Evolutionary conservation across 1,140 invertebrate species (phyloP).

Genomic region (Heliothis virescens): DNA sequence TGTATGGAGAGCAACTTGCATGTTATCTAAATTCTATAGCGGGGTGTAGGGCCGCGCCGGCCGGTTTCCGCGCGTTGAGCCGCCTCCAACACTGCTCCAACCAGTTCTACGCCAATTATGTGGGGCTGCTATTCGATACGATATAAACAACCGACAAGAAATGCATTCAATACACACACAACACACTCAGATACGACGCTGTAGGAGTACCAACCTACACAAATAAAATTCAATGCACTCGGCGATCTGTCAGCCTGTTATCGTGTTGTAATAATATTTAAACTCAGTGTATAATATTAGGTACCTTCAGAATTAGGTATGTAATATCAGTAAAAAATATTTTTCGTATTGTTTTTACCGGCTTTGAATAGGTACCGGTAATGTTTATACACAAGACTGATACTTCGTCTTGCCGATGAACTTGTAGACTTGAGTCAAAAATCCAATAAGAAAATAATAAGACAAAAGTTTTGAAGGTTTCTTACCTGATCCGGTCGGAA

Average conservation of each 20-base stretch:
- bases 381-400: conserved; percentile 33
- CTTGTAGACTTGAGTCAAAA: neutral
- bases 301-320: neutral
- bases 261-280: conserved; percentile 28
- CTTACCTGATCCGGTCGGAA: conserved; percentile 92
- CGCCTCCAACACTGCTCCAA: conserved; percentile 51
- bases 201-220: conserved; percentile 45
- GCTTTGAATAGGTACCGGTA: neutral
- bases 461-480: conserved; percentile 13
- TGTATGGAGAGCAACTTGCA: conserved; percentile 45
- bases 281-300: neutral
- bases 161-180: conserved; percentile 62
- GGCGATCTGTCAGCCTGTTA: conserved; percentile 5
- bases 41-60: conserved; percentile 51
- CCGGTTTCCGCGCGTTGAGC: conserved; percentile 57
- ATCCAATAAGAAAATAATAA: conserved; percentile 20
- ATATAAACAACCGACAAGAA: conserved; percentile 70
- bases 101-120: conserved; percentile 74
- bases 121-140: conserved; percentile 64
- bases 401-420: conserved; percentile 4
- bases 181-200: conserved; percentile 51
- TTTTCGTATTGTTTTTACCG: neutral
- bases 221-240: conserved; percentile 42
- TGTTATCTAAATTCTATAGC: conserved; percentile 59
- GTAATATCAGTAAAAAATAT: neutral